These are phyloP conservation scores for Drosophila biarmipes DNA, from an alignment of 1,140 invertebrate species.

Conservation along the genomic window DNA sequence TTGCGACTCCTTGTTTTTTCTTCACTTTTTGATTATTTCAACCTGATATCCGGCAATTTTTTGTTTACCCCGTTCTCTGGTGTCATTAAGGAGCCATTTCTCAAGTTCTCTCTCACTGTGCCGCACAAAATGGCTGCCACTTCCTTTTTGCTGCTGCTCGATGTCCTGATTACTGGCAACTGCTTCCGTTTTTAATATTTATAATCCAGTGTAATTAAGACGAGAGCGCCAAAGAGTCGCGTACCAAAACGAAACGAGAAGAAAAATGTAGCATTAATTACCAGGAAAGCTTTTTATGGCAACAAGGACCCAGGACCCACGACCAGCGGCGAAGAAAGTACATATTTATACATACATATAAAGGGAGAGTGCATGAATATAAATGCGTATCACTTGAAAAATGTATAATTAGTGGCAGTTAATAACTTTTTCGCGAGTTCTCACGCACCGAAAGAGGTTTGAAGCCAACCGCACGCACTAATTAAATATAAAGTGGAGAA, in stretches of 20 bases:
- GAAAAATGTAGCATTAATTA: conserved; percentile 67
- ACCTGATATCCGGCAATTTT: conserved; percentile 34
- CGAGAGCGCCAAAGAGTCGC: conserved; percentile 55
- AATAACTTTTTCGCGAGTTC: conserved; percentile 71
- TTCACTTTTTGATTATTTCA: conserved; percentile 30
- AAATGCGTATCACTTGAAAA: conserved; percentile 66
- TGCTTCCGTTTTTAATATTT: conserved; percentile 75
- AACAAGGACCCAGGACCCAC: conserved; percentile 12
- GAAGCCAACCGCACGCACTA: conserved; percentile 53
- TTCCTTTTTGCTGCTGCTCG: conserved; percentile 52
- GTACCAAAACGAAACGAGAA: conserved; percentile 27
- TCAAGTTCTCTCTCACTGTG: conserved; percentile 30
- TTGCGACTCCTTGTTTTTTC: conserved; percentile 1
- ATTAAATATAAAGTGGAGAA: conserved; percentile 67
- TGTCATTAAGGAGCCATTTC: conserved; percentile 62
- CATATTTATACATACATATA: conserved; percentile 22
- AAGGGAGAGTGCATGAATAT: conserved; percentile 61
- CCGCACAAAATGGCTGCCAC: conserved; percentile 25
- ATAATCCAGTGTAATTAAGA: conserved; percentile 75
- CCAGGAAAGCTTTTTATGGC: conserved; percentile 63
- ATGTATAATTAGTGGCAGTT: conserved; percentile 75
- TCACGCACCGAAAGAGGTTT: conserved; percentile 54
- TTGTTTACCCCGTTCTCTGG: conserved; percentile 1
- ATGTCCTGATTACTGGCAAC: conserved; percentile 70
- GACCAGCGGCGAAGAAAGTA: conserved; percentile 11